Base-by-base conservation (phyloP, 2,113 vertebrate species). In the Cryptotis parvus region DNA sequence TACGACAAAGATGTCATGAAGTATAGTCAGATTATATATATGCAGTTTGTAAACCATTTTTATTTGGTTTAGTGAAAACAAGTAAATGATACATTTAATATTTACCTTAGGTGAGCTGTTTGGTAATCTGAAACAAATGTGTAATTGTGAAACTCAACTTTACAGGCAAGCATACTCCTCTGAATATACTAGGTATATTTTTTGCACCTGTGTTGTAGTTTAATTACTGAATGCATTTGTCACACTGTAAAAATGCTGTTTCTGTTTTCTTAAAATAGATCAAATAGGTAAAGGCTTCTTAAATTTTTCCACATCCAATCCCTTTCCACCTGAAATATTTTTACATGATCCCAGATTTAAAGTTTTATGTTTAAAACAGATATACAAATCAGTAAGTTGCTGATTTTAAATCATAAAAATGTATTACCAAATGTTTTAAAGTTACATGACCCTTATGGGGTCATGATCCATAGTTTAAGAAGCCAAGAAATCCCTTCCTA, bases 1-100 rank as follows among this genome's bases (percentile, higher is more conserved):
- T 81, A 80, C 81, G 90, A n/a, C 8, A 66, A 90, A 92, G 45
- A 92, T 69, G 66, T 94, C 95, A 97, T 96, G 75, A 89, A 68
- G 22, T 49, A 41, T 84, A 90, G 84, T 92, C 89, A 93, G 18
- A 91, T 8, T 74, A 66, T 91, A 33, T 68, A 82, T 96, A 80
- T 96, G 82, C 58, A 94, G 63, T 16, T 84, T 90, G 10, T 90
- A 55, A 69, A 37, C 3, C 69, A 22, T 86, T 84, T 94, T 45
- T 87, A 76, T 63, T 96, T 92, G 84, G 45, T 91, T 63, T 94
- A 7, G 43, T 95, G 31, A 90, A 78, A 94, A 94, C n/a, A 35
- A 74, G 37, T 76, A 87, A 85, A 41, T 66, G 45, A 15, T 16
- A 0, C 8, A 41, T 27, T 76, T 75, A 58, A 41, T 82, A 66